phyloP scores from a whole-genome alignment of 2,113 vertebrate species.

The Sturnira hondurensis region DNA sequence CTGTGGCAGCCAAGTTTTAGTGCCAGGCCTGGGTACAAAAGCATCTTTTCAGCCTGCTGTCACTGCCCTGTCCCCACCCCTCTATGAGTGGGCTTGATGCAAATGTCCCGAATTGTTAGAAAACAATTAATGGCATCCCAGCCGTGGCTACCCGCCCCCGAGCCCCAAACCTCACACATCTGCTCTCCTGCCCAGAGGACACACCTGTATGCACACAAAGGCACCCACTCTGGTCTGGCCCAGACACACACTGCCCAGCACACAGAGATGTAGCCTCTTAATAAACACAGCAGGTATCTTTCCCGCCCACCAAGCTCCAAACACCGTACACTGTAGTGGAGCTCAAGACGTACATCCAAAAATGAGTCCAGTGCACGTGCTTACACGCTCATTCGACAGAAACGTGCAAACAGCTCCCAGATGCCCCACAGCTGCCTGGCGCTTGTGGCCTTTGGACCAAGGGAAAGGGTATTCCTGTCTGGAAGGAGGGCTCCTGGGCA shows the following conservation, averaged over 20 bases:
- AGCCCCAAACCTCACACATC: not conserved
- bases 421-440: not conserved
- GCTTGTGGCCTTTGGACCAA: conserved; percentile 20
- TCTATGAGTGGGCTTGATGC: not conserved
- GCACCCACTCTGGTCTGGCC: not conserved
- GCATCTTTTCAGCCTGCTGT: conserved; percentile 31
- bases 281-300: not conserved
- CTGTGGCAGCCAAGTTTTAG: not conserved
- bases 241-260: not conserved
- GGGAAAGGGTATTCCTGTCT: conserved; percentile 14
- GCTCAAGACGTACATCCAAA: not conserved
- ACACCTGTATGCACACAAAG: not conserved
- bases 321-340: not conserved
- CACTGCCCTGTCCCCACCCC: not conserved
- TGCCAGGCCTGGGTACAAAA: conserved; percentile 32
- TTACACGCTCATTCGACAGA: not conserved
- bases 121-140: conserved; percentile 15
- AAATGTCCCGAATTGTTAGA: not conserved
- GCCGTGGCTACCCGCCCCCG: not conserved
- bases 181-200: conserved; percentile 18
- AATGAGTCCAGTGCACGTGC: not conserved
- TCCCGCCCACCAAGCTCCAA: not conserved
- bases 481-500: conserved; percentile 49
- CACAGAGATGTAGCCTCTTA: not conserved
- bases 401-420: not conserved